A percentile compares a stretch with the other conserved stretches of the same genome.
Conservation (phyloP, 2,888 invertebrate genomes). For the Gandaritis pyraliata region DNA sequence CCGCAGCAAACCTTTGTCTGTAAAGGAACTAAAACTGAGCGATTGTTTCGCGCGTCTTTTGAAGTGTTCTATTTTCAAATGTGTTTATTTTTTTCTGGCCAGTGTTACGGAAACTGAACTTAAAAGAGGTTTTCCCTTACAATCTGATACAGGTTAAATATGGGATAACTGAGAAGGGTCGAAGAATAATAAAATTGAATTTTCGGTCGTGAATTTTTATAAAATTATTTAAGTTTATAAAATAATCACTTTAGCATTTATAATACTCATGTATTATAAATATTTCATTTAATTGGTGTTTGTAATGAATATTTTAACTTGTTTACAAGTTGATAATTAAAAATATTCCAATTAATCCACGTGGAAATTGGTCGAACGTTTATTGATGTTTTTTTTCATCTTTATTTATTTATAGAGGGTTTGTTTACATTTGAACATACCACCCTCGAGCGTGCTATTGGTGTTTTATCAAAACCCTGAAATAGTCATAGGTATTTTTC, state of each 20-base stretch:
- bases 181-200: slow-evolving; percentile 30
- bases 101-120: slow-evolving; percentile 40
- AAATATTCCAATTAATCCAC: too few relatives aligned
- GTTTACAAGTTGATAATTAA: too few relatives aligned
- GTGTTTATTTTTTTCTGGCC: slow-evolving; percentile 42
- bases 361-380: too few relatives aligned
- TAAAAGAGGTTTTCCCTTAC: slow-evolving; percentile 29
- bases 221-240: slow-evolving; percentile 18
- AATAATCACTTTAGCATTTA: not conserved
- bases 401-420: too few relatives aligned
- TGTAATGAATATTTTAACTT: too few relatives aligned
- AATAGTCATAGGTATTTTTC: too few relatives aligned
- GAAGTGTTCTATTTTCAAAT: slow-evolving; percentile 54
- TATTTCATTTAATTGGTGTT: not conserved
- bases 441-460: too few relatives aligned
- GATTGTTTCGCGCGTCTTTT: slow-evolving; percentile 68
- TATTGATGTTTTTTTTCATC: too few relatives aligned
- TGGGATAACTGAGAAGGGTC: slow-evolving; percentile 38
- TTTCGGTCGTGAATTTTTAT: slow-evolving; percentile 26
- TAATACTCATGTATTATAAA: too few relatives aligned
- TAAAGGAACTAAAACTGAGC: slow-evolving; percentile 66
- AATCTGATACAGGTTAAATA: slow-evolving; percentile 36
- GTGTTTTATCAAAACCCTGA: too few relatives aligned
- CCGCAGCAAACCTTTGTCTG: slow-evolving; percentile 71
- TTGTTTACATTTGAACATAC: too few relatives aligned